Evolutionary conservation across 2,113 vertebrate genomes (phyloP).

Genomic region (Prietella phreatophila): DNA sequence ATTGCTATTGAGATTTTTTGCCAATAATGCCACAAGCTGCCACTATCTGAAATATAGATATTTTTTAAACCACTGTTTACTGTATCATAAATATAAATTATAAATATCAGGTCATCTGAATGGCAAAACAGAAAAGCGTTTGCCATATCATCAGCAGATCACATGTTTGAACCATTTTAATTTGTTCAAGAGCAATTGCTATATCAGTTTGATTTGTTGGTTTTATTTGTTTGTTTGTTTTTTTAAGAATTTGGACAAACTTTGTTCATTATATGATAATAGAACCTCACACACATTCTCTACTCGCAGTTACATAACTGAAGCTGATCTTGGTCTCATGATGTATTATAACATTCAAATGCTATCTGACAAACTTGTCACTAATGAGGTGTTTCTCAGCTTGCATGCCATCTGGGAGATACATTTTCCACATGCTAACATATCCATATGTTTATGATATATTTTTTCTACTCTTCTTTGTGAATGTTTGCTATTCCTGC

Average conservation of each 20-base stretch:
- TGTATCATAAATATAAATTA: neutral
- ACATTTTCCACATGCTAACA: conserved; percentile 33
- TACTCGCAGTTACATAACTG: conserved; percentile 18
- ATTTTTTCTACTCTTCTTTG: neutral
- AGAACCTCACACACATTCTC: neutral
- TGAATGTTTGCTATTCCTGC: conserved; percentile 25
- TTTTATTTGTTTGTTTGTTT: neutral
- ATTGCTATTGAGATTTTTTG: neutral
- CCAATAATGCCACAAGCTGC: neutral
- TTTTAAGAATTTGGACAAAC: neutral
- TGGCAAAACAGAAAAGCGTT: neutral
- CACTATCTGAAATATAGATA: neutral
- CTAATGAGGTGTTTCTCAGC: conserved; percentile 46
- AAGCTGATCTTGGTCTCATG: neutral
- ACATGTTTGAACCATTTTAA: neutral
- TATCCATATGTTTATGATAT: conserved; percentile 42
- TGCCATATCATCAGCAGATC: neutral
- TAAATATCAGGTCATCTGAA: neutral
- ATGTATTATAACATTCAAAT: conserved; percentile 7
- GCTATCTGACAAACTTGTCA: conserved; percentile 35
- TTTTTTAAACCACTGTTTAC: neutral
- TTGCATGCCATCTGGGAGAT: conserved; percentile 40
- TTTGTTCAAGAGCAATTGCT: neutral
- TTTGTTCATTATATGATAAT: neutral
- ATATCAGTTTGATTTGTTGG: neutral